phyloP scores from a whole-genome alignment of 2,113 vertebrate species.

The Furnarius figulus region DNA sequence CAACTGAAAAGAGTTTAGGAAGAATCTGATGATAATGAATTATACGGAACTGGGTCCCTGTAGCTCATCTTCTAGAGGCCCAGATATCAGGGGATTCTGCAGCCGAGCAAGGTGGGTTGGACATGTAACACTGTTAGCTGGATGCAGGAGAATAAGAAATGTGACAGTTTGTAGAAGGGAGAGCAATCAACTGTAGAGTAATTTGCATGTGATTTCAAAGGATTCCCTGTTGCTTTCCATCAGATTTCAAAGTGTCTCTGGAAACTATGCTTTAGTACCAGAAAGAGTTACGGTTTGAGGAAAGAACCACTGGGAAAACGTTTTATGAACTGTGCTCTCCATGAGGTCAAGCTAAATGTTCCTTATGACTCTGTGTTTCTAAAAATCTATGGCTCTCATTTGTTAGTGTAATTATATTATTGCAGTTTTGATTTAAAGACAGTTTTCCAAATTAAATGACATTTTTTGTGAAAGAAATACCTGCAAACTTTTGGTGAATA shows the following conservation, averaged over 20 bases:
- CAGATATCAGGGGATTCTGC: not conserved
- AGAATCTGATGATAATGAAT: not conserved
- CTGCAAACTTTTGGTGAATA: not conserved
- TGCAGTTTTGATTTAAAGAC: not conserved
- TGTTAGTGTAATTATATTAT: not conserved
- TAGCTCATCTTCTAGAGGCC: not conserved
- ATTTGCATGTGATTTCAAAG: not conserved
- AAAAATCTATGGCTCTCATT: not conserved
- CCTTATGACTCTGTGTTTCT: fast-evolving
- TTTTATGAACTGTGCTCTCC: not conserved
- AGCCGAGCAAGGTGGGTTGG: not conserved
- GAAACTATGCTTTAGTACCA: not conserved
- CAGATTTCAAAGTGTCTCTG: not conserved
- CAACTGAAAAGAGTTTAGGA: not conserved
- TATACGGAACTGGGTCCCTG: not conserved
- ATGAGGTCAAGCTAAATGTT: not conserved
- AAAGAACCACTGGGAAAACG: not conserved
- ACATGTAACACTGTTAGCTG: not conserved
- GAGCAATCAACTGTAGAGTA: not conserved
- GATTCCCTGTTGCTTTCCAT: not conserved
- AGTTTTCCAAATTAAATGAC: not conserved
- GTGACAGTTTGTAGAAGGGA: not conserved
- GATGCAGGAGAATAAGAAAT: not conserved
- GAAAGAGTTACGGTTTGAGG: not conserved
- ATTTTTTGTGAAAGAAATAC: not conserved